Conservation (phyloP, 2,797 vertebrate species). For the Babyrousa celebensis region DNA sequence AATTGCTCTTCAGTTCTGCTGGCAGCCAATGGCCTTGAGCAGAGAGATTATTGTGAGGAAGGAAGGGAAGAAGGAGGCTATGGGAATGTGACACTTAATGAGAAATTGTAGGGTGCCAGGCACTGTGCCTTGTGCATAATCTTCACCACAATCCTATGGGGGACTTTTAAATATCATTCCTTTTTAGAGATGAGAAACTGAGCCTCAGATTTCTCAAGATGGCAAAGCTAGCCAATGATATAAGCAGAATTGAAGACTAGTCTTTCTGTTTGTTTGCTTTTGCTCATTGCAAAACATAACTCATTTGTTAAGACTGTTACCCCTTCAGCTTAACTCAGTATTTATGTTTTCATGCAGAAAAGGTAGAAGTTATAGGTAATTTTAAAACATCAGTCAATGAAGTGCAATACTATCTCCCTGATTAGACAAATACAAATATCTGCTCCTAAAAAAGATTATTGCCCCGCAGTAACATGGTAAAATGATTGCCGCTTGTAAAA, state of each 20-base stretch:
- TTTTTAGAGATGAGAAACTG: slow-evolving; percentile 4
- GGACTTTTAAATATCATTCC: background rate
- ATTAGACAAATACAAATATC: slow-evolving; percentile 65
- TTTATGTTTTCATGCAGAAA: background rate
- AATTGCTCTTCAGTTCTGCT: background rate
- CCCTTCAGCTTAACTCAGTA: background rate
- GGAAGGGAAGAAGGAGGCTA: background rate
- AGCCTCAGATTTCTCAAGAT: background rate
- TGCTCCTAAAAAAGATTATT: background rate
- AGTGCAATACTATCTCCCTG: background rate
- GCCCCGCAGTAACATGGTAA: background rate
- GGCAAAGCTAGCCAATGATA: background rate
- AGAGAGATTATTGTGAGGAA: background rate
- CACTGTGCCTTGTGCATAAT: background rate
- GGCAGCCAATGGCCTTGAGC: background rate
- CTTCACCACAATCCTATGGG: background rate
- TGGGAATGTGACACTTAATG: background rate
- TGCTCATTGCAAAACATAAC: background rate
- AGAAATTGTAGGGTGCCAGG: background rate
- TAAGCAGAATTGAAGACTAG: background rate
- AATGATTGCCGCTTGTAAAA: slow-evolving; percentile 60
- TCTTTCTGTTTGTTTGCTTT: background rate
- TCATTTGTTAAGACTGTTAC: background rate
- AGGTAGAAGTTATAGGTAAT: slow-evolving; percentile 1
- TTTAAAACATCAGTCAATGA: background rate